A percentile compares a stretch with the other conserved stretches of the same genome.
phyloP scores from a whole-genome alignment of 2,113 vertebrate species.

The Leptobrachium ailaonicum region DNA sequence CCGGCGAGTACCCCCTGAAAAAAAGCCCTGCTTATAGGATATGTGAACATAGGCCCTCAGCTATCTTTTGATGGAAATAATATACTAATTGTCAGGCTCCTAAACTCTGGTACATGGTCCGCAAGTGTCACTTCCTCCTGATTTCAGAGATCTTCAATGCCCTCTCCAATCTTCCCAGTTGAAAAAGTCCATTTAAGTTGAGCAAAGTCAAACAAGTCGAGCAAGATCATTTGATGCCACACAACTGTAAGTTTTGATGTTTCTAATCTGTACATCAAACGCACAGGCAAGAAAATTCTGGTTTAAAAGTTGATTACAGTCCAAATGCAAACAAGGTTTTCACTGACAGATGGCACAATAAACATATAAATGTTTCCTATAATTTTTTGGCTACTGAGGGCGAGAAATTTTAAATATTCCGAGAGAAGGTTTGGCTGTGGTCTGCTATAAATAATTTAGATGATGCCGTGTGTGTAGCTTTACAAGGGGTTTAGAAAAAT shows the following conservation, averaged over 20 bases:
- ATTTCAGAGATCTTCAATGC: too few relatives aligned
- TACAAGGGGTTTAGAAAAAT: constrained; percentile 38
- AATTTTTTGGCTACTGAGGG: constrained; percentile 45
- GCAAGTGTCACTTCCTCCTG: too few relatives aligned
- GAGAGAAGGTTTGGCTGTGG: constrained; percentile 39
- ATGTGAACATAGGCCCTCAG: too few relatives aligned
- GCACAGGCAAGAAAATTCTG: constrained; percentile 42
- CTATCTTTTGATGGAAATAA: too few relatives aligned
- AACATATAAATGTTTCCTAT: constrained; percentile 49
- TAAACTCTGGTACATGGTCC: too few relatives aligned
- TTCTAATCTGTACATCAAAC: constrained; percentile 18
- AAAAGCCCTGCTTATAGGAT: too few relatives aligned
- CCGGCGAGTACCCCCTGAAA: too few relatives aligned
- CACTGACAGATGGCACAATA: constrained; percentile 48
- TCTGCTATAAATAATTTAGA: constrained; percentile 49
- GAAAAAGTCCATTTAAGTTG: too few relatives aligned
- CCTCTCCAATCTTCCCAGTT: too few relatives aligned
- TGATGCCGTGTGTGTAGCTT: constrained; percentile 29
- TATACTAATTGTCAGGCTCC: too few relatives aligned
- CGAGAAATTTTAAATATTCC: constrained; percentile 48
- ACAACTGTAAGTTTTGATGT: not conserved
- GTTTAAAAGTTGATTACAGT: constrained; percentile 44
- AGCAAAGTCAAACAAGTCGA: not conserved
- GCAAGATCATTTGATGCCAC: not conserved
- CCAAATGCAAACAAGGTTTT: constrained; percentile 45